Conservation (phyloP, 2,113 vertebrate genomes). For the Oreochromis aureus region DNA sequence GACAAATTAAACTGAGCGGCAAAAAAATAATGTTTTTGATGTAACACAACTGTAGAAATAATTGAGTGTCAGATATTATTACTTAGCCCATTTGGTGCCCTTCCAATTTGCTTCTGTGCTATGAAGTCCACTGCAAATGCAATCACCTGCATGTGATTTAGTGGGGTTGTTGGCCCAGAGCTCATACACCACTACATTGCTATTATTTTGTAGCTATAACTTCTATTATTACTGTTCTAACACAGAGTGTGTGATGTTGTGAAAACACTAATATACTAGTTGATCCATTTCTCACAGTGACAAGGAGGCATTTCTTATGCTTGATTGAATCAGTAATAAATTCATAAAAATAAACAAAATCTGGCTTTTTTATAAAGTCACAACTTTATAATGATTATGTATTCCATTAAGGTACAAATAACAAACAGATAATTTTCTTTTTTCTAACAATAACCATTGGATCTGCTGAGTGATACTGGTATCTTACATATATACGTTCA, state of each 20-base stretch:
- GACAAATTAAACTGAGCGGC: constrained; percentile 34
- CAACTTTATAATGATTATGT: not conserved
- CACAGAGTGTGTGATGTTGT: not conserved
- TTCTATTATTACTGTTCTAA: not conserved
- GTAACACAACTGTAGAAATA: constrained; percentile 29
- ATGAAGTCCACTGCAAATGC: constrained; percentile 47
- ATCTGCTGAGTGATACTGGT: constrained; percentile 14
- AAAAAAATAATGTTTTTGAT: constrained; percentile 27
- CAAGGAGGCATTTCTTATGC: not conserved
- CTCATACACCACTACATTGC: not conserved
- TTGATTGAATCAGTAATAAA: not conserved
- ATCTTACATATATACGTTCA: constrained; percentile 52
- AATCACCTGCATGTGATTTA: constrained; percentile 6
- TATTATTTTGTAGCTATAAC: not conserved
- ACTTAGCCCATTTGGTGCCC: constrained; percentile 53
- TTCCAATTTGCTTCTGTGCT: constrained; percentile 2
- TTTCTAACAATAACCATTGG: constrained; percentile 24
- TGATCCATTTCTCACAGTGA: not conserved
- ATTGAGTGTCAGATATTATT: constrained; percentile 49
- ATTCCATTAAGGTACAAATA: not conserved
- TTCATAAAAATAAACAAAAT: not conserved
- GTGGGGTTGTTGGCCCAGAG: not conserved
- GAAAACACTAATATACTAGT: not conserved
- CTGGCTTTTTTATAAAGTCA: not conserved
- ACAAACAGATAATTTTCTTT: constrained; percentile 19